phyloP scores from a whole-genome alignment of 2,113 vertebrate species.

The Acanthochromis polyacanthus region DNA sequence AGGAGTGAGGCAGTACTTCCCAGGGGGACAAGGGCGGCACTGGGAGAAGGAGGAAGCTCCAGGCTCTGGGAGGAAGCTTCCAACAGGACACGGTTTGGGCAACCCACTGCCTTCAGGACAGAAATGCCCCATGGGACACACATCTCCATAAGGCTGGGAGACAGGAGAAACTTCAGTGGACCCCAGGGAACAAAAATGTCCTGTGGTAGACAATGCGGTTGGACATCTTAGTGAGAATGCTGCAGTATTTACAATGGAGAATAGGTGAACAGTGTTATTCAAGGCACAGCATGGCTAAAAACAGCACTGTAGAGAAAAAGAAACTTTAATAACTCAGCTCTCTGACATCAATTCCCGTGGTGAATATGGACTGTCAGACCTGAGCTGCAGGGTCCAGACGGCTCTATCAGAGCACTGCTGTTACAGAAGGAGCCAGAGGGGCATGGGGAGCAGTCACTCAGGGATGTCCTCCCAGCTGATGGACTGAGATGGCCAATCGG shows the following conservation, averaged over 20 bases:
- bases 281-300: neutral
- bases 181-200: constrained; percentile 81
- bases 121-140: constrained; percentile 91
- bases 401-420: constrained; percentile 73
- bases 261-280: neutral
- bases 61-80: constrained; percentile 84
- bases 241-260: neutral
- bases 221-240: constrained; percentile 38
- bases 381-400: constrained; percentile 83
- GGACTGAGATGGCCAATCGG: constrained; percentile 85
- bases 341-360: constrained; percentile 4
- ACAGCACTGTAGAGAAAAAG: constrained; percentile 3
- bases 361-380: constrained; percentile 73
- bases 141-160: constrained; percentile 84
- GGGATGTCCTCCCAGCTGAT: constrained; percentile 70
- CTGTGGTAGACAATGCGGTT: constrained; percentile 70
- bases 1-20: constrained; percentile 84
- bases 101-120: constrained; percentile 86
- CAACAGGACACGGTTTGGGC: constrained; percentile 88
- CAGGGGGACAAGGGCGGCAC: constrained; percentile 88
- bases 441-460: constrained; percentile 80
- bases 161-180: constrained; percentile 79
- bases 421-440: constrained; percentile 84
- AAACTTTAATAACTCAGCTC: constrained; percentile 19
- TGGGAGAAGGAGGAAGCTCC: constrained; percentile 82